phyloP scores from a whole-genome alignment of 1,140 invertebrate species.

The Drosophila lowei region DNA sequence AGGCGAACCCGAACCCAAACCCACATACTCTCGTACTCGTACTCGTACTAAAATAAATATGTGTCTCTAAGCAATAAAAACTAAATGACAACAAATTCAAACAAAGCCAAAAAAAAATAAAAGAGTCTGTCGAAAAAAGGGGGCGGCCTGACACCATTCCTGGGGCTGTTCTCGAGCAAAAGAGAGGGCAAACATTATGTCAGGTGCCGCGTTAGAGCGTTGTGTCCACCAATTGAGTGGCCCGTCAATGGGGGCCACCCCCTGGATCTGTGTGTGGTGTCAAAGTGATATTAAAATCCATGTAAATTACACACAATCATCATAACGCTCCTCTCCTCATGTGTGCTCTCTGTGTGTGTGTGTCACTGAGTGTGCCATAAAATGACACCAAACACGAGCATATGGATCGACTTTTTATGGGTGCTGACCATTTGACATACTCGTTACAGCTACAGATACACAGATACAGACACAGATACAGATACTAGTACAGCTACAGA shows the following conservation, averaged over 20 bases:
- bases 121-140: background rate
- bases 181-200: slow-evolving; percentile 7
- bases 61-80: slow-evolving; percentile 63
- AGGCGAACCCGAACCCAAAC: background rate
- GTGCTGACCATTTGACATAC: slow-evolving; percentile 50
- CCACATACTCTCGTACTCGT: too few species aligned
- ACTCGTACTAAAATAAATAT: slow-evolving; percentile 1
- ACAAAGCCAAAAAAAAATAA: slow-evolving; percentile 18
- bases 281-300: slow-evolving; percentile 70
- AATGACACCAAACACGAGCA: slow-evolving; percentile 66
- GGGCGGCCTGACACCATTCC: slow-evolving; percentile 12
- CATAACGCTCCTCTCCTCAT: slow-evolving; percentile 45
- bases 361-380: slow-evolving; percentile 51
- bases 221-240: slow-evolving; percentile 51
- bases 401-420: slow-evolving; percentile 63
- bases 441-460: slow-evolving; percentile 41
- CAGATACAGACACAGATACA: background rate
- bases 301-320: slow-evolving; percentile 79
- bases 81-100: slow-evolving; percentile 59
- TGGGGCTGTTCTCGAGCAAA: too few species aligned
- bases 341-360: slow-evolving; percentile 20
- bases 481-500: too few species aligned
- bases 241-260: slow-evolving; percentile 59
- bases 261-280: slow-evolving; percentile 12
- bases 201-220: slow-evolving; percentile 50